phyloP scores from a whole-genome alignment of 35 echinoderm and acorn worm genomes.

The Lytechinus variegatus region DNA sequence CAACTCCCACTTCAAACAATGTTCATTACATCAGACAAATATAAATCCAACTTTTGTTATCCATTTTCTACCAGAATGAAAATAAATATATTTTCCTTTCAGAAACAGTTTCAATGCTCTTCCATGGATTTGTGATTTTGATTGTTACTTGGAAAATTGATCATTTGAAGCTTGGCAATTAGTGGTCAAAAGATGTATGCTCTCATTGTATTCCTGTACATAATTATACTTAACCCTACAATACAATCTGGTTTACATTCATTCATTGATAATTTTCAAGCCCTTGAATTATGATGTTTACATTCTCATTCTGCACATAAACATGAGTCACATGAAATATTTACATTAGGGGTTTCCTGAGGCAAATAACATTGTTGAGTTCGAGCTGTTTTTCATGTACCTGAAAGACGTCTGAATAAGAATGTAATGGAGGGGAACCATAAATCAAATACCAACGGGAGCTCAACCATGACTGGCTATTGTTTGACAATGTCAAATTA shows the following conservation, averaged over 20 bases:
- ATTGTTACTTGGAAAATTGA: too few relatives aligned
- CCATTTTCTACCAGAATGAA: background rate
- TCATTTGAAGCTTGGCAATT: too few relatives aligned
- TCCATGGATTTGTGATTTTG: background rate
- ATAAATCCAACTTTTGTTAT: background rate
- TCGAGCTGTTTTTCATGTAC: background rate
- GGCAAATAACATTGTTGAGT: background rate
- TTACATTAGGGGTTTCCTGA: background rate
- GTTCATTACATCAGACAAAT: background rate
- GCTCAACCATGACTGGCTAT: background rate
- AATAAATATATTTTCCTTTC: background rate
- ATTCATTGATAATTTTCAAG: too few relatives aligned
- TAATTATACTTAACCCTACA: background rate
- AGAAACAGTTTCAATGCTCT: background rate
- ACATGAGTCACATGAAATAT: background rate
- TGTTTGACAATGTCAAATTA: constrained; percentile 5
- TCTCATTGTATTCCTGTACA: too few relatives aligned
- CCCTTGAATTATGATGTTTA: background rate
- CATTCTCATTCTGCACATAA: background rate
- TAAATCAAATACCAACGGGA: background rate
- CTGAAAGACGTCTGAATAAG: background rate
- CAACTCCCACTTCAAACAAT: background rate
- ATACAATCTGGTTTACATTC: too few relatives aligned
- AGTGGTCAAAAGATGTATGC: too few relatives aligned
- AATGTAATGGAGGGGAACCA: background rate